Conservation (phyloP, 1,140 invertebrate genomes). For the Ectropis grisescens region DNA sequence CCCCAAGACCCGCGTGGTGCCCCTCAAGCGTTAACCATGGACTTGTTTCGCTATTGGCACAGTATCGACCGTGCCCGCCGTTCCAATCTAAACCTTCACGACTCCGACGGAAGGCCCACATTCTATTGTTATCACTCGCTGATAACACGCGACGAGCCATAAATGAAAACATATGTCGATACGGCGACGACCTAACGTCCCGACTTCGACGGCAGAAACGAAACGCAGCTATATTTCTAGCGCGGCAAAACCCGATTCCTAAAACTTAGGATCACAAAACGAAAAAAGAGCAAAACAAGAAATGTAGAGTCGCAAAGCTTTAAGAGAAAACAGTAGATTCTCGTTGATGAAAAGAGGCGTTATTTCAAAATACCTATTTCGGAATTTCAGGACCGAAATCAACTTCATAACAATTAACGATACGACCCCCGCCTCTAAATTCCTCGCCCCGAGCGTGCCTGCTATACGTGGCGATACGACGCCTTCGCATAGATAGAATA, state of each 20-base stretch:
- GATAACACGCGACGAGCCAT: conserved; percentile 6
- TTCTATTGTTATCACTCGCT: conserved; percentile 44
- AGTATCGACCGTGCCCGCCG: conserved; percentile 4
- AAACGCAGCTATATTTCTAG: no score
- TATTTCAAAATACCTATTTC: conserved; percentile 67
- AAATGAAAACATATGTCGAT: conserved; percentile 24
- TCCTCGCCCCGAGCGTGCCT: conserved; percentile 67
- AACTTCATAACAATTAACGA: conserved; percentile 70
- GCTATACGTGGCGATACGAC: conserved; percentile 66
- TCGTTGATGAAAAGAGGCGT: conserved; percentile 49
- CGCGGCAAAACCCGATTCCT: no score
- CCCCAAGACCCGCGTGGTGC: conserved; percentile 24
- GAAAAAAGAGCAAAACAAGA: conserved; percentile 1
- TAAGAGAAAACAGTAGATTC: no score
- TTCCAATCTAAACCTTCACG: conserved; percentile 27
- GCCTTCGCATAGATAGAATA: conserved; percentile 70
- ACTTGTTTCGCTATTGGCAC: conserved; percentile 35
- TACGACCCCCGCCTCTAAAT: conserved; percentile 69
- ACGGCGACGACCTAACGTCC: no score
- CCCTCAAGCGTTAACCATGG: conserved; percentile 34
- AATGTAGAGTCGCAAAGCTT: no score
- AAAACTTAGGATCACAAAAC: no score
- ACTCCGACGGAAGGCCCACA: conserved; percentile 21
- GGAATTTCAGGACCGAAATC: conserved; percentile 69
- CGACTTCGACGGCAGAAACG: no score